Conservation (phyloP, 1,140 invertebrate species). For the Acyrthosiphon pisum region DNA sequence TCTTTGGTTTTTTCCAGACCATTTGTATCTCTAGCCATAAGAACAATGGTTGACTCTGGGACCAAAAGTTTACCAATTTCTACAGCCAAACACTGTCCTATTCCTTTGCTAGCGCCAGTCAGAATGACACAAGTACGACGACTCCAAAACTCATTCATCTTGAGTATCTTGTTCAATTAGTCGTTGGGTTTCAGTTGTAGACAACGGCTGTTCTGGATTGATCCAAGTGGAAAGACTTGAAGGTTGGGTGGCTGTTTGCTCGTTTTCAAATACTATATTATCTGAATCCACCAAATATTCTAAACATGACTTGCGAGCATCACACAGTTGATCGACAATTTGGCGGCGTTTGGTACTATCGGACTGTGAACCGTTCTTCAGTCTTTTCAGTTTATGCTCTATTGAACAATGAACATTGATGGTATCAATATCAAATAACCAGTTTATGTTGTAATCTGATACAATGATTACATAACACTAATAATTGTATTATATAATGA, state of each 20-base stretch:
- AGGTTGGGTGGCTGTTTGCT: conserved; percentile 48
- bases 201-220: conserved; percentile 61
- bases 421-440: conserved; percentile 33
- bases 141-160: conserved; percentile 62
- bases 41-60: conserved; percentile 73
- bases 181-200: conserved; percentile 64
- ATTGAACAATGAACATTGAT: not conserved
- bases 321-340: conserved; percentile 44
- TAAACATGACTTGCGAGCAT: conserved; percentile 42
- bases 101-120: conserved; percentile 88
- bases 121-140: conserved; percentile 71
- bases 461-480: conserved; percentile 13
- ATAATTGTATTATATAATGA: not conserved
- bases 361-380: conserved; percentile 50
- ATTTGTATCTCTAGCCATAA: conserved; percentile 76
- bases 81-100: conserved; percentile 79
- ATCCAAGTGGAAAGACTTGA: conserved; percentile 59
- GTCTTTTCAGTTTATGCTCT: conserved; percentile 52
- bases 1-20: conserved; percentile 72
- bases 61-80: conserved; percentile 72
- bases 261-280: conserved; percentile 36
- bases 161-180: conserved; percentile 59
- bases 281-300: conserved; percentile 55
- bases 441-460: not conserved
- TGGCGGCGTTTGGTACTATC: conserved; percentile 33